These are phyloP conservation scores for Listrodromus nycthemerus DNA, from an alignment of 2,888 invertebrate genomes.

Conservation along the genomic window DNA sequence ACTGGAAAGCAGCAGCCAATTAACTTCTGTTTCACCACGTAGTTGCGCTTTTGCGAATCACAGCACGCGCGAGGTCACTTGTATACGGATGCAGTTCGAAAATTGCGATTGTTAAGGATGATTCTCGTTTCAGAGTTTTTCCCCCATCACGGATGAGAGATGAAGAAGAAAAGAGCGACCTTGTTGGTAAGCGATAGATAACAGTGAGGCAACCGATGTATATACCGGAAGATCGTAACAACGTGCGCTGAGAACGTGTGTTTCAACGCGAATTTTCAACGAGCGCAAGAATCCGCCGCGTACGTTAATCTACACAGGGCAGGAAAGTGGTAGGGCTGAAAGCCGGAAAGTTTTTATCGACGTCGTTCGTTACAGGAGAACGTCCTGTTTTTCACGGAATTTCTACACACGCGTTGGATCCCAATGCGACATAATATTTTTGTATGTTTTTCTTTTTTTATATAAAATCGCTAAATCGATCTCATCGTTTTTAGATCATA, in stretches of 20 bases:
- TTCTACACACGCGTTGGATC: not conserved
- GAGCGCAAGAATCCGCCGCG: constrained; percentile 35
- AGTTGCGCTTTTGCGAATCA: not conserved
- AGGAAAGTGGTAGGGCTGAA: constrained; percentile 45
- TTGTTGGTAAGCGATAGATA: constrained; percentile 28
- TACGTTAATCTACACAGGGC: constrained; percentile 78
- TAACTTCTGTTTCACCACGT: constrained; percentile 2
- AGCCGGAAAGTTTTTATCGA: constrained; percentile 63
- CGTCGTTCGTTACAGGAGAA: constrained; percentile 17
- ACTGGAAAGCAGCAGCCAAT: constrained; percentile 17
- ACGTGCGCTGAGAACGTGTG: constrained; percentile 78
- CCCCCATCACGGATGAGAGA: not conserved
- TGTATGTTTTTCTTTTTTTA: too few species aligned
- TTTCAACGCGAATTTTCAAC: constrained; percentile 76
- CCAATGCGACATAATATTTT: constrained; percentile 39
- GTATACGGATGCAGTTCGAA: not conserved
- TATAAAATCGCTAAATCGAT: too few species aligned
- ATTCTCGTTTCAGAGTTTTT: not conserved
- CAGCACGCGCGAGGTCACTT: not conserved
- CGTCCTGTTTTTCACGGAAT: constrained; percentile 31
- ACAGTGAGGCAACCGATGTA: constrained; percentile 35
- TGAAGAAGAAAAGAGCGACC: constrained; percentile 46
- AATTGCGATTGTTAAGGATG: not conserved
- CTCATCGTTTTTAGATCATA: too few species aligned
- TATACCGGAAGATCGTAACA: constrained; percentile 69